Percentiles rank a stretch among this genome's conserved stretches.
phyloP scores from a whole-genome alignment of 1,140 invertebrate species.

The Bombyx mori region ASM3026992v2 NC_085122.1:4354501-4355000 shows the following conservation, averaged over 20 bases:
- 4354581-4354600: too few relatives aligned
- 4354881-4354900: slow-evolving; percentile 82
- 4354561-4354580: slow-evolving; percentile 12
- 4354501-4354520: slow-evolving; percentile 14
- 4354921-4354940: slow-evolving; percentile 83
- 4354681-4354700: too few relatives aligned
- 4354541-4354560: slow-evolving; percentile 16
- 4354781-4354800: too few relatives aligned
- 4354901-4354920: slow-evolving; percentile 82
- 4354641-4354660: too few relatives aligned
- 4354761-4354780: background rate
- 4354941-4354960: slow-evolving; percentile 82
- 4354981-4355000: too few relatives aligned
- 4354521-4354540: slow-evolving; percentile 21
- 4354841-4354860: slow-evolving; percentile 86
- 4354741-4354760: background rate
- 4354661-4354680: too few relatives aligned
- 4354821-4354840: slow-evolving; percentile 84
- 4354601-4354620: too few relatives aligned
- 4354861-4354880: slow-evolving; percentile 77
- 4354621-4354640: too few relatives aligned
- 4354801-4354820: slow-evolving; percentile 69
- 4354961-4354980: slow-evolving; percentile 71
- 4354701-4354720: too few relatives aligned
- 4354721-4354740: background rate